Evolutionary conservation across 2,888 invertebrate species (phyloP).

Genomic region (Drosophila infuscata): DNA sequence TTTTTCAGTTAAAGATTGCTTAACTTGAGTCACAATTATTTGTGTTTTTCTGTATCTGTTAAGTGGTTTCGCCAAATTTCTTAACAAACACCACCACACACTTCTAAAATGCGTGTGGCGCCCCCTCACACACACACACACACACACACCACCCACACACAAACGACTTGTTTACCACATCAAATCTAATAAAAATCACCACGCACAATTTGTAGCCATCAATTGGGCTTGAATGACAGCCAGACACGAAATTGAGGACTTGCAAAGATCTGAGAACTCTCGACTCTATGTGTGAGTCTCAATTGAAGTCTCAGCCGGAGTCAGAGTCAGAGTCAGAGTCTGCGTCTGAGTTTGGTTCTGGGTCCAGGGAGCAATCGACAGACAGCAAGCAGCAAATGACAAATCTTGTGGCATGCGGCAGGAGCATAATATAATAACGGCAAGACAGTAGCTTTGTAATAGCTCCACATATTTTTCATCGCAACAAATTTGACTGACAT

Average conservation of each 20-base stretch:
- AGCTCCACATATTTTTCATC: constrained; percentile 40
- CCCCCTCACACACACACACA: neutral
- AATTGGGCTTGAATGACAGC: constrained; percentile 55
- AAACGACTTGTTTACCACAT: constrained; percentile 57
- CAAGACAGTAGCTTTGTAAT: constrained; percentile 46
- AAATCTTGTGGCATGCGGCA: constrained; percentile 47
- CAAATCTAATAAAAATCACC: constrained; percentile 68
- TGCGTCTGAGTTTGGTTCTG: neutral
- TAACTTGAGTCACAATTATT: neutral
- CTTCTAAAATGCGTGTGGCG: neutral
- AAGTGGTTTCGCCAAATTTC: neutral
- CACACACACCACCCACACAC: neutral
- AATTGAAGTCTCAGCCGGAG: neutral
- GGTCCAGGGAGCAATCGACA: constrained; percentile 2
- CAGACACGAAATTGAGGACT: constrained; percentile 16
- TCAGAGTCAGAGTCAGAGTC: neutral
- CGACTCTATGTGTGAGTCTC: neutral
- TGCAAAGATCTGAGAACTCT: neutral
- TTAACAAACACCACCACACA: neutral
- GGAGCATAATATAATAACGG: constrained; percentile 40
- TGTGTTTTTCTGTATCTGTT: neutral
- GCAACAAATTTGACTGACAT: constrained; percentile 45
- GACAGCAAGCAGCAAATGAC: constrained; percentile 27
- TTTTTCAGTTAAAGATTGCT: neutral
- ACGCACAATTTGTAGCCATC: constrained; percentile 65